A percentile compares a stretch with the other conserved stretches of the same genome.
Conservation (phyloP, 2,113 vertebrate species). For the Falco punctatus region DNA sequence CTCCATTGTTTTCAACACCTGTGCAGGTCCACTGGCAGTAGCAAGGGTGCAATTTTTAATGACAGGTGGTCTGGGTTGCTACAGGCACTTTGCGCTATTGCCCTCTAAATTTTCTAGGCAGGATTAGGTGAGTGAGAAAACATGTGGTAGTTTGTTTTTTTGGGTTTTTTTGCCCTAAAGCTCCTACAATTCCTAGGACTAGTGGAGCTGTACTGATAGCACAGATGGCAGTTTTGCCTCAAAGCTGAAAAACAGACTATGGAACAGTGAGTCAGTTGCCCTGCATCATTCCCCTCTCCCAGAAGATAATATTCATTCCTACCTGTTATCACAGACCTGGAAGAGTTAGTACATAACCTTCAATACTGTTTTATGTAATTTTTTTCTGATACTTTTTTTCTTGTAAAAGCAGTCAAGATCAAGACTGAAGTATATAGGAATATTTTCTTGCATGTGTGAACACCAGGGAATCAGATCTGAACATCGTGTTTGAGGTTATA, state of each 20-base stretch:
- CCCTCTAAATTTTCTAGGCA: neutral
- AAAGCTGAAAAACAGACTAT: neutral
- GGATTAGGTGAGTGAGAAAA: neutral
- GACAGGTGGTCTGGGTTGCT: conserved; percentile 5
- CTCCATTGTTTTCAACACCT: neutral
- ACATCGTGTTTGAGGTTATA: neutral
- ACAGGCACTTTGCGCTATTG: neutral
- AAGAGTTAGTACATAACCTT: neutral
- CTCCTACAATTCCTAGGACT: neutral
- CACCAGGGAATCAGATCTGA: neutral
- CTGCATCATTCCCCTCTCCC: neutral
- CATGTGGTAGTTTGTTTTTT: neutral
- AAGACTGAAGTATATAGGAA: neutral
- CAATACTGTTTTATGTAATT: neutral
- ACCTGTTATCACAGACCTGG: neutral
- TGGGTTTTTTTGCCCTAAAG: neutral
- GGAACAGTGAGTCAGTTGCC: neutral
- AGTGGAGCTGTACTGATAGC: conserved; percentile 27
- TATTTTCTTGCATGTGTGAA: neutral
- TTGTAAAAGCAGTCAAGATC: neutral
- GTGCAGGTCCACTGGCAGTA: neutral
- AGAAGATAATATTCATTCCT: neutral
- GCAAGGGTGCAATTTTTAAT: neutral
- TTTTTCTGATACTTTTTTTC: neutral
- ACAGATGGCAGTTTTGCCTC: conserved; percentile 28